Percentiles rank a stretch among this genome's conserved stretches.
Evolutionary conservation across 2,888 invertebrate species (phyloP).

Genomic region (Zygogramma bicolorata): DNA sequence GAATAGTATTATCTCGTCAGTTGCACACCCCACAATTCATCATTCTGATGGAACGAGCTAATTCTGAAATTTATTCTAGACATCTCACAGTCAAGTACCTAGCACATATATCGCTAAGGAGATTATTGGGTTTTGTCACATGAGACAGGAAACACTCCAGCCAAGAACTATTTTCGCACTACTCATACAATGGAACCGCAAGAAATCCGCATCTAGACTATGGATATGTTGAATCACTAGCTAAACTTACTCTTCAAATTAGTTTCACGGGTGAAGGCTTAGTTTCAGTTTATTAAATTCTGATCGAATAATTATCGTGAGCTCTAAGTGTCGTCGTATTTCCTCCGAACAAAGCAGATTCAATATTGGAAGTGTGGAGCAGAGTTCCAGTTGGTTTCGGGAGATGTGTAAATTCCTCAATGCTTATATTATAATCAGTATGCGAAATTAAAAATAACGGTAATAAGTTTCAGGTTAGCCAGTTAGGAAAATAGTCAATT

Average conservation of each 20-base stretch:
- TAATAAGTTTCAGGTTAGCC: too few species aligned
- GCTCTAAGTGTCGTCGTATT: not conserved
- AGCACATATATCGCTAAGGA: not conserved
- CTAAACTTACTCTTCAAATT: not conserved
- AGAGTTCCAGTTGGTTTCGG: not conserved
- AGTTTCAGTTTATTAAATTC: not conserved
- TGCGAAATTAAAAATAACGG: too few species aligned
- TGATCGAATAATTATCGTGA: not conserved
- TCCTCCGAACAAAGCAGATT: not conserved
- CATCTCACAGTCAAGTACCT: not conserved
- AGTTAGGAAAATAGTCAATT: too few species aligned
- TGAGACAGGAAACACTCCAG: not conserved
- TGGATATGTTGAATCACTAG: not conserved
- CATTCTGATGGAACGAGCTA: not conserved
- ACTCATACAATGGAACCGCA: not conserved
- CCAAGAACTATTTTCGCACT: not conserved
- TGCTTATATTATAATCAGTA: too few species aligned
- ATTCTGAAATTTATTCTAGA: not conserved
- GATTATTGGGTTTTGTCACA: slow-evolving; percentile 4
- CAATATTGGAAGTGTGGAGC: not conserved
- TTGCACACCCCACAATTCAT: not conserved
- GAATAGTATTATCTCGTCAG: not conserved
- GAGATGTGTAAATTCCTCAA: not conserved
- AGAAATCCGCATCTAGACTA: not conserved
- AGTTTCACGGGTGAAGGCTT: not conserved